Conservation (phyloP, 2,113 vertebrate species). For the Gracilinanus agilis region DNA sequence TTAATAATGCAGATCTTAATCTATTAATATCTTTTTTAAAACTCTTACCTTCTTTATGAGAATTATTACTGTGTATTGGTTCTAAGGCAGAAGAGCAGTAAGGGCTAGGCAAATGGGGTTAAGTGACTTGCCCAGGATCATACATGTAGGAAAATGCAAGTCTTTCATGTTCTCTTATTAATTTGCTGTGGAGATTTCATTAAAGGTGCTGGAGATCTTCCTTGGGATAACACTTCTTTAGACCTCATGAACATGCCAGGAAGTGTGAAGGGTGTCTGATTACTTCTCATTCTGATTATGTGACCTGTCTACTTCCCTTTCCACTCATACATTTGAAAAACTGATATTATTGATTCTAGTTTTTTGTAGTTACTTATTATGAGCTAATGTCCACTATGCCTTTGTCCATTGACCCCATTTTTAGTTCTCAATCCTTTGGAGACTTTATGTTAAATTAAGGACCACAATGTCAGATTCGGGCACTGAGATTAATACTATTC, state of each 20-base stretch:
- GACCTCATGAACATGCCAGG: not conserved
- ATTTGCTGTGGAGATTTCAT: not conserved
- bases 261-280: not conserved
- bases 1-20: not conserved
- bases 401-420: too few relatives aligned
- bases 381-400: not conserved
- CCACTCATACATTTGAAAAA: not conserved
- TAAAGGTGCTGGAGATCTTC: not conserved
- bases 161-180: not conserved
- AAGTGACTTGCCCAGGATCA: too few relatives aligned
- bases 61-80: too few relatives aligned
- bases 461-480: not conserved
- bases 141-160: too few relatives aligned
- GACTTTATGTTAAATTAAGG: not conserved
- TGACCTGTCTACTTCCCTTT: not conserved
- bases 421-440: not conserved
- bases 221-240: not conserved
- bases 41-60: not conserved
- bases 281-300: not conserved
- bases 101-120: too few relatives aligned
- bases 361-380: not conserved
- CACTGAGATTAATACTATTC: not conserved
- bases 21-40: not conserved
- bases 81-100: too few relatives aligned
- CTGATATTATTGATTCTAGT: not conserved